A percentile compares a stretch with the other conserved stretches of the same genome.
Evolutionary conservation across 2,888 invertebrate genomes (phyloP).

Genomic region (Pristionchus exspectatus): DNA sequence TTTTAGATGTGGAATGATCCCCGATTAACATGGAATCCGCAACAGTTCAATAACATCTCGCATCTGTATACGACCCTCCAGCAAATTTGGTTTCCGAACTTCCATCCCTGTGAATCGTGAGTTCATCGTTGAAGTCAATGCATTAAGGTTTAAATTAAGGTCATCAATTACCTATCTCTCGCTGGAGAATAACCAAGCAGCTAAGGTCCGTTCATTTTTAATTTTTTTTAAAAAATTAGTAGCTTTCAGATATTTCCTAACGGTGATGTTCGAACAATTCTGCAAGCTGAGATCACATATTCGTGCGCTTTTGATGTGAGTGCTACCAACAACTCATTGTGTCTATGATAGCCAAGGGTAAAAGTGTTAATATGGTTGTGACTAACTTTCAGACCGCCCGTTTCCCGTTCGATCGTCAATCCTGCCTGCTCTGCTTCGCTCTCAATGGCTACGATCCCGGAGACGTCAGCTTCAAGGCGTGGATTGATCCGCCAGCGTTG

Average conservation of each 20-base stretch:
- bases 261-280: neutral
- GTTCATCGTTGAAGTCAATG: neutral
- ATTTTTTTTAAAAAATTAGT: no score
- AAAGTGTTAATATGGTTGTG: no score
- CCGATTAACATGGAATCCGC: neutral
- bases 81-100: conserved; percentile 10
- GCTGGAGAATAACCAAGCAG: neutral
- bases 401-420: conserved; percentile 11
- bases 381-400: neutral
- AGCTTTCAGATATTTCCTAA: neutral
- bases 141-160: neutral
- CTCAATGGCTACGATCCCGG: conserved; percentile 18
- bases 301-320: conserved; percentile 24
- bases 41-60: neutral
- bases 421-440: conserved; percentile 2
- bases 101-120: conserved; percentile 24
- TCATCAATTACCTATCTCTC: conserved; percentile 1
- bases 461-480: neutral
- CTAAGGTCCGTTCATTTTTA: neutral
- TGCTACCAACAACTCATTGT: no score
- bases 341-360: no score
- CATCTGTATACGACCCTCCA: neutral
- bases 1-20: conserved; percentile 32
- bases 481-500: neutral
- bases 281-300: neutral